These are phyloP conservation scores for Panorpa germanica DNA, from an alignment of 2,888 invertebrate species.

Conservation along the genomic window DNA sequence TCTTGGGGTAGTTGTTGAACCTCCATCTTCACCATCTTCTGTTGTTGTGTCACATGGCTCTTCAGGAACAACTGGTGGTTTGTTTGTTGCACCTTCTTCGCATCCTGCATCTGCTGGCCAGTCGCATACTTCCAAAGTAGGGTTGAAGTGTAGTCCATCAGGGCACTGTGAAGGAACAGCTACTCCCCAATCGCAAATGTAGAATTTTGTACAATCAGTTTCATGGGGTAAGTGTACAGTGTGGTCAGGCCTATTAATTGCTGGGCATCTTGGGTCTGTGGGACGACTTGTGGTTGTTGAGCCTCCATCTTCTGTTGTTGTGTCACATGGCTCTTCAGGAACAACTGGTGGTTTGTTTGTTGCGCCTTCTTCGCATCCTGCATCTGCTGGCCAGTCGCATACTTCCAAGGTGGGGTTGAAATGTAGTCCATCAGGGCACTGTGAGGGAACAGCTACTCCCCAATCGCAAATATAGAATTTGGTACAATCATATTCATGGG, in stretches of 20 bases:
- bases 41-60: constrained; percentile 5
- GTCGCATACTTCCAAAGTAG: constrained; percentile 14
- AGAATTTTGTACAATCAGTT: constrained; percentile 13
- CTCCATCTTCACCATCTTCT: constrained; percentile 3
- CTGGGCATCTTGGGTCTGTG: constrained; percentile 10
- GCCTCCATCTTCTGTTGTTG: too few species aligned
- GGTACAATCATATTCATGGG: constrained; percentile 18
- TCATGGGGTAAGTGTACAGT: constrained; percentile 10
- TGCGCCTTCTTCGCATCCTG: constrained; percentile 8
- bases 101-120: constrained; percentile 14
- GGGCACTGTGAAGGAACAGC: constrained; percentile 14
- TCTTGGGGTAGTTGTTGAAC: constrained; percentile 7
- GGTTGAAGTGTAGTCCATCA: constrained; percentile 14
- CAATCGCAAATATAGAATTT: constrained; percentile 25
- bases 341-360: constrained; percentile 1
- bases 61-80: constrained; percentile 3
- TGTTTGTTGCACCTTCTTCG: constrained; percentile 1
- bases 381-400: too few species aligned
- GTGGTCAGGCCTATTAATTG: constrained; percentile 9
- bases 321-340: too few species aligned
- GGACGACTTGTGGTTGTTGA: too few species aligned
- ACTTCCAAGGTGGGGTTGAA: constrained; percentile 23
- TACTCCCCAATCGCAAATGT: constrained; percentile 12
- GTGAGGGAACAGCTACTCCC: constrained; percentile 18
- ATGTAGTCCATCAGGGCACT: constrained; percentile 19